Evolutionary conservation across 2,797 vertebrate genomes (phyloP).

Genomic region (Sebastes iracundus): DNA sequence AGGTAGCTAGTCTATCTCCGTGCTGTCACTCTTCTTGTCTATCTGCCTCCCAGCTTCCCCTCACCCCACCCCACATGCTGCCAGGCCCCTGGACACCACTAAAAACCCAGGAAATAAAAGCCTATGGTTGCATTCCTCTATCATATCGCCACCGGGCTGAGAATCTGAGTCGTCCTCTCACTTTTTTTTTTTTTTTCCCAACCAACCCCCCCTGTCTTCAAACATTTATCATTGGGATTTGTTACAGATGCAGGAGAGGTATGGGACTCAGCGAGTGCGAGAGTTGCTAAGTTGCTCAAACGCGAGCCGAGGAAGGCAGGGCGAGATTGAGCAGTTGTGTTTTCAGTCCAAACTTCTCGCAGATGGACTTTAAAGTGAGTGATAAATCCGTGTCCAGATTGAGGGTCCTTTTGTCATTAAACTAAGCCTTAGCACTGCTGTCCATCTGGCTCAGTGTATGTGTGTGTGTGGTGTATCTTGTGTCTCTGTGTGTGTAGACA

Average conservation of each 20-base stretch:
- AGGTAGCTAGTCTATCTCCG: constrained; percentile 85
- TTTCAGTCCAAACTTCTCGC: constrained; percentile 79
- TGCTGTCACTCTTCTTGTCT: constrained; percentile 85
- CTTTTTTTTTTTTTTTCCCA: background rate
- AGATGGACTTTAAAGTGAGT: constrained; percentile 86
- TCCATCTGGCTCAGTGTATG: constrained; percentile 80
- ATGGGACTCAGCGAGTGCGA: constrained; percentile 11
- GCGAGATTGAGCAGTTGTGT: constrained; percentile 71
- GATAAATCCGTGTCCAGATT: constrained; percentile 85
- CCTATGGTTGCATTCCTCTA: constrained; percentile 42
- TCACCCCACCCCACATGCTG: constrained; percentile 40
- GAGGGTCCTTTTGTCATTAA: constrained; percentile 86
- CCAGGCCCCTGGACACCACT: constrained; percentile 64
- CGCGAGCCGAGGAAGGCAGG: constrained; percentile 47
- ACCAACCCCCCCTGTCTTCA: constrained; percentile 5
- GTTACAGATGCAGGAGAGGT: constrained; percentile 43
- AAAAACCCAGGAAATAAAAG: constrained; percentile 61
- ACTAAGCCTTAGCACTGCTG: constrained; percentile 83
- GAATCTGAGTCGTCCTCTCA: constrained; percentile 16
- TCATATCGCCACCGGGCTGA: constrained; percentile 37
- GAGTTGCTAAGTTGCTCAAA: constrained; percentile 54
- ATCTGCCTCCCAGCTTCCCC: constrained; percentile 79
- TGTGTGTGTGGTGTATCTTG: constrained; percentile 33
- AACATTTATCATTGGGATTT: constrained; percentile 56
- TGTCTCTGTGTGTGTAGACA: constrained; percentile 55